These are phyloP conservation scores for Furnarius figulus DNA, from an alignment of 2,113 vertebrate genomes.

Conservation along the genomic window DNA sequence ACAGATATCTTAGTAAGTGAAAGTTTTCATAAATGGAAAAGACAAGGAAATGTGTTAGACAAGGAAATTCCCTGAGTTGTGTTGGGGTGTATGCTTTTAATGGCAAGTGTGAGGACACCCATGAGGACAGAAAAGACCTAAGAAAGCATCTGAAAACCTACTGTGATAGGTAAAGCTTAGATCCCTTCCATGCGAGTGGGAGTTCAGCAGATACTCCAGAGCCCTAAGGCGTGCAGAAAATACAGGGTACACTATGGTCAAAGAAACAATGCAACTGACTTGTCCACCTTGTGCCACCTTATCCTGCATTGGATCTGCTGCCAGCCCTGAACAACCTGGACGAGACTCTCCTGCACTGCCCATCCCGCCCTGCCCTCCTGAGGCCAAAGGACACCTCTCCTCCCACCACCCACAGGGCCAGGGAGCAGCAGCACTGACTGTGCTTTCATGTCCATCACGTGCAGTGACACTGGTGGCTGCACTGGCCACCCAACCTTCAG, in stretches of 20 bases:
- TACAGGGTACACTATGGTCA: background rate
- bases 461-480: background rate
- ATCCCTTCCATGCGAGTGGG: background rate
- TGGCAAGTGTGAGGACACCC: background rate
- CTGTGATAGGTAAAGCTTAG: background rate
- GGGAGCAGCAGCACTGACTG: rapidly evolving
- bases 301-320: rapidly evolving
- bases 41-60: background rate
- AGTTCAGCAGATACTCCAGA: background rate
- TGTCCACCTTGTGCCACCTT: background rate
- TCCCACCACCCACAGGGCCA: background rate
- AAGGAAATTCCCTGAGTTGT: background rate
- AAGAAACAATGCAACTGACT: rapidly evolving
- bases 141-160: background rate
- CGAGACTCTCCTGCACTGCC: rapidly evolving
- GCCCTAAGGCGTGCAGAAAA: background rate
- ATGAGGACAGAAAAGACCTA: background rate
- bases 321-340: background rate
- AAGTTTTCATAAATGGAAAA: background rate
- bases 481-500: background rate
- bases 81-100: background rate
- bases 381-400: background rate
- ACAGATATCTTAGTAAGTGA: background rate
- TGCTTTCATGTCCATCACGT: rapidly evolving
- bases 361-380: background rate